Evolutionary conservation across 2,797 vertebrate genomes (phyloP), one percentile per base, ranked within the genome.

Genomic region (Trachops cirrhosus): DNA sequence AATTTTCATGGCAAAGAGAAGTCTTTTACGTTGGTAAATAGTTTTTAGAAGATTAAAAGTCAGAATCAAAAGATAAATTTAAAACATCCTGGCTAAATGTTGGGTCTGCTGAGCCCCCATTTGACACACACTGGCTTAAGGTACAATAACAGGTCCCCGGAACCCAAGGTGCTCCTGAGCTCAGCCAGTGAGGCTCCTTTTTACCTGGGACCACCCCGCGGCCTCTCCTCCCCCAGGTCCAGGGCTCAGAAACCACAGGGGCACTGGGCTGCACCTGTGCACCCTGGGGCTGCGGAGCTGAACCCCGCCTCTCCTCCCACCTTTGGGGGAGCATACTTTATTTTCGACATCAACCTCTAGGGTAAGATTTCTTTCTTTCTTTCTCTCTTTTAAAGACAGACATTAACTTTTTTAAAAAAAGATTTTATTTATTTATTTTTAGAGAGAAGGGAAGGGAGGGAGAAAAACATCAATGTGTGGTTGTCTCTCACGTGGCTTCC

Each of bases 31-130:
- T 48, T 50, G 48, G 19, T 41, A 62, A 70, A 73, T 9, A 84
- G 59, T 68, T 21, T 68, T 86, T 86, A n/a, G 52, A 41, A 71
- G 73, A 57, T 59, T 26, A 93, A 77, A 93, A 70, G 22, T 82
- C 26, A 83, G 89, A 93, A 93, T 22, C n/a, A 71, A 87, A 84
- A 92, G 74, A 34, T 57, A 26, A 44, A 44, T 77, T 46, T 21
- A 50, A 87, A 29, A 59, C 52, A 37, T 15, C 19, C 34, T 71
- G 29, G 32, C 78, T 85, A 68, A 50, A 24, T 83, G 79, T 22
- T 46, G 85, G 39, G 37, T 62, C 34, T 39, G 44, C 2, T 22
- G 64, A 79, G 77, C 22, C 54, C 39, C 10, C 12, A 9, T 24
- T 9, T 44, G 77, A 90, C 80, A 86, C 82, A 79, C 54, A 39